Conservation (phyloP, 2,888 invertebrate species). For the Eristalinus sepulchralis region DNA sequence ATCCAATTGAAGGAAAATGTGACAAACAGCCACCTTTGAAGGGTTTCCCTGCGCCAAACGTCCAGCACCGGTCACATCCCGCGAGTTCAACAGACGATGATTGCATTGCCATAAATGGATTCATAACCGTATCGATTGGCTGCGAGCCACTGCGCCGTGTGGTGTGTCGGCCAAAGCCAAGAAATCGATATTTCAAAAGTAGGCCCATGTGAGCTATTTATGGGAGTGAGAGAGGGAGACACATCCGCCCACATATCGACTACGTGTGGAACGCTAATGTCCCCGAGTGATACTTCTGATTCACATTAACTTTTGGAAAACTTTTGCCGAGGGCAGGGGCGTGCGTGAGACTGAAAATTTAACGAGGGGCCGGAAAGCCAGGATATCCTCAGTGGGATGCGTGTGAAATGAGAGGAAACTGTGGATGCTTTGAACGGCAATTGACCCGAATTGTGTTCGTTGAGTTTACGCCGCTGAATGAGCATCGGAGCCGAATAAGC, state of each 20-base stretch:
- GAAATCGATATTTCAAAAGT: constrained; percentile 53
- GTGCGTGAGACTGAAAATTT: constrained; percentile 24
- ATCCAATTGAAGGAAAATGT: constrained; percentile 38
- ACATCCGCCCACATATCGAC: neutral
- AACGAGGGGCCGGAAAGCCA: neutral
- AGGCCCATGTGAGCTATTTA: constrained; percentile 55
- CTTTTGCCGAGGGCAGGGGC: neutral
- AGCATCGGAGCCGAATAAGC: neutral
- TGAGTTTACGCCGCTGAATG: neutral
- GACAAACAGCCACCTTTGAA: constrained; percentile 29
- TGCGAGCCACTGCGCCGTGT: neutral
- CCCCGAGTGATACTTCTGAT: constrained; percentile 29
- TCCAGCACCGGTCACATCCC: neutral
- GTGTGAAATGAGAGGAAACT: neutral
- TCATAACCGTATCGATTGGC: constrained; percentile 65
- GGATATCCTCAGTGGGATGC: neutral
- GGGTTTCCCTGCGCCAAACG: constrained; percentile 19
- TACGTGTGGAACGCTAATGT: constrained; percentile 1
- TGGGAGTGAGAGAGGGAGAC: neutral
- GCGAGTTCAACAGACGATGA: constrained; percentile 62
- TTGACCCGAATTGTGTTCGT: neutral
- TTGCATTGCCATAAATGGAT: constrained; percentile 60
- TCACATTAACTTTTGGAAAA: constrained; percentile 40
- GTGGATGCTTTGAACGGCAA: neutral
- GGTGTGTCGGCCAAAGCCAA: neutral